Evolutionary conservation across 2,113 vertebrate genomes (phyloP).

Genomic region (Caranx melampygus): DNA sequence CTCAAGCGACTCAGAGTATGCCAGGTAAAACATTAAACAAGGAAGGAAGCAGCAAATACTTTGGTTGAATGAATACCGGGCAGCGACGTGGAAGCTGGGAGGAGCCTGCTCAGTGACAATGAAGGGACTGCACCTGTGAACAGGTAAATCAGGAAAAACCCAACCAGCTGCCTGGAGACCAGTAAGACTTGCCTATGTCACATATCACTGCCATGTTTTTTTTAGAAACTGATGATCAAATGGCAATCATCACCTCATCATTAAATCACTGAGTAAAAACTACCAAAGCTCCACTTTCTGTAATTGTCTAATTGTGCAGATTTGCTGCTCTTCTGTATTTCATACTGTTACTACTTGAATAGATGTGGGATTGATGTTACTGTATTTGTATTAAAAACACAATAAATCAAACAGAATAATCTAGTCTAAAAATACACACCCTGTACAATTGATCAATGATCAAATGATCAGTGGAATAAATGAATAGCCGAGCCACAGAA

Average conservation of each 20-base stretch:
- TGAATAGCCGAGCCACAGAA: background rate
- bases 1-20: background rate
- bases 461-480: background rate
- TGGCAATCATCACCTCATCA: background rate
- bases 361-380: too few species aligned
- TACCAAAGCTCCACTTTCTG: too few species aligned
- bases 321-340: too few species aligned
- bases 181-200: background rate
- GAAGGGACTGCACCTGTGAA: background rate
- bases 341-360: too few species aligned
- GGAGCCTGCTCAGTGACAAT: conserved; percentile 31
- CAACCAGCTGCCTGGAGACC: background rate
- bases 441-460: too few species aligned
- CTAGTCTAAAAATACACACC: too few species aligned
- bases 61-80: too few species aligned
- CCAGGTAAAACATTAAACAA: background rate
- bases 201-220: background rate
- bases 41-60: conserved; percentile 1
- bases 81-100: conserved; percentile 50
- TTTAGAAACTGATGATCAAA: background rate
- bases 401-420: too few species aligned
- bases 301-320: too few species aligned
- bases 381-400: background rate
- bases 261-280: too few species aligned
- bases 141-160: conserved; percentile 65